A percentile compares a stretch with the other conserved stretches of the same genome.
Evolutionary conservation across 1,140 invertebrate species (phyloP).

Genomic region (Saccostrea glomerata): DNA sequence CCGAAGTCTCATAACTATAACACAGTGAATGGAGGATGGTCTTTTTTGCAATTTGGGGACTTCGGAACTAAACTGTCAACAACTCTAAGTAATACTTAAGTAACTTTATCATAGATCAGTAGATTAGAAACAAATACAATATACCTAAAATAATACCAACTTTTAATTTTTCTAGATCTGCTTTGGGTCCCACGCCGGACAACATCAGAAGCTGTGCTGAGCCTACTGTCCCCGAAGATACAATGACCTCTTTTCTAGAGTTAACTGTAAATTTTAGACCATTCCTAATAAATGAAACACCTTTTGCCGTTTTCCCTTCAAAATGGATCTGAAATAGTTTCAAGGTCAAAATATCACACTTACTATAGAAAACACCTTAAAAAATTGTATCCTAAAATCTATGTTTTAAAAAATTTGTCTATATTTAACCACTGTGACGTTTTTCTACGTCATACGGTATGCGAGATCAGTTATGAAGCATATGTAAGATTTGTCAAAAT

Average conservation of each 20-base stretch:
- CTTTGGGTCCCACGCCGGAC: slow-evolving; percentile 89
- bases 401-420: too few relatives aligned
- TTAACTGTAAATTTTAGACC: slow-evolving; percentile 81
- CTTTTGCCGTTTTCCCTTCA: slow-evolving; percentile 62
- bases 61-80: too few relatives aligned
- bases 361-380: not conserved
- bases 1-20: too few relatives aligned
- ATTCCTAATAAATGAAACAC: slow-evolving; percentile 71
- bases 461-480: too few relatives aligned
- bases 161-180: slow-evolving; percentile 59
- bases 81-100: too few relatives aligned
- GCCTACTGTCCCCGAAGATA: slow-evolving; percentile 89
- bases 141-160: slow-evolving; percentile 5
- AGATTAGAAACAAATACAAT: not conserved
- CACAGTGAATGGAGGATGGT: too few relatives aligned
- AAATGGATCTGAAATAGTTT: slow-evolving; percentile 41
- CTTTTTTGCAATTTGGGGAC: too few relatives aligned
- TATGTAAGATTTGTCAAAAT: too few relatives aligned
- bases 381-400: too few relatives aligned
- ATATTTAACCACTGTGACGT: too few relatives aligned
- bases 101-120: too few relatives aligned
- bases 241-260: slow-evolving; percentile 90
- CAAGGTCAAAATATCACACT: not conserved
- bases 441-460: too few relatives aligned
- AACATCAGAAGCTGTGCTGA: slow-evolving; percentile 94